Conservation (phyloP, 2,113 vertebrate species). For the Macquaria australasica region DNA sequence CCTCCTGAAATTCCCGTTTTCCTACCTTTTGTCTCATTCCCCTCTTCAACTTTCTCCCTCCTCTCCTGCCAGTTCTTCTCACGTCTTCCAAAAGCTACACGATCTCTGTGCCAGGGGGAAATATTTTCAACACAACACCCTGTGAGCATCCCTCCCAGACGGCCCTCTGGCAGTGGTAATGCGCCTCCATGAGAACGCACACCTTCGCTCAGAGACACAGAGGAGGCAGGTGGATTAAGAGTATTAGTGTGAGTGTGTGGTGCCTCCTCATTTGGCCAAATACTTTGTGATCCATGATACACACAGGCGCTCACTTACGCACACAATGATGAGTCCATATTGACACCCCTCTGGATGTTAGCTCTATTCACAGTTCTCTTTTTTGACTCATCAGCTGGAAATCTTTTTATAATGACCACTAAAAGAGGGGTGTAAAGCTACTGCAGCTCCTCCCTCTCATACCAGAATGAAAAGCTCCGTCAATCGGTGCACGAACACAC, state of each 20-base stretch:
- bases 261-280: slow-evolving; percentile 61
- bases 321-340: slow-evolving; percentile 37
- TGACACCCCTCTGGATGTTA: slow-evolving; percentile 10
- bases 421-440: slow-evolving; percentile 54
- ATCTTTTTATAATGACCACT: slow-evolving; percentile 55
- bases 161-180: slow-evolving; percentile 3
- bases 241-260: slow-evolving; percentile 53
- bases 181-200: slow-evolving; percentile 44
- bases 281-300: slow-evolving; percentile 55
- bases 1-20: not conserved
- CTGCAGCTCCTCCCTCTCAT: slow-evolving; percentile 57
- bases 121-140: slow-evolving; percentile 28
- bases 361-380: not conserved
- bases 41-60: not conserved
- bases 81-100: slow-evolving; percentile 18
- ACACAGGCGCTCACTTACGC: not conserved
- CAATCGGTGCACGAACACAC: not conserved
- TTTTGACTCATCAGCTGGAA: slow-evolving; percentile 17
- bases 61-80: not conserved
- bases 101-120: not conserved
- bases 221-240: slow-evolving; percentile 73
- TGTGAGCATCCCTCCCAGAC: slow-evolving; percentile 14
- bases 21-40: not conserved
- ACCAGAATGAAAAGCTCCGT: slow-evolving; percentile 54
- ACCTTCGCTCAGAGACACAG: slow-evolving; percentile 53